Evolutionary conservation across 2,797 vertebrate species (phyloP).

Genomic region (Buceros bicornis): DNA sequence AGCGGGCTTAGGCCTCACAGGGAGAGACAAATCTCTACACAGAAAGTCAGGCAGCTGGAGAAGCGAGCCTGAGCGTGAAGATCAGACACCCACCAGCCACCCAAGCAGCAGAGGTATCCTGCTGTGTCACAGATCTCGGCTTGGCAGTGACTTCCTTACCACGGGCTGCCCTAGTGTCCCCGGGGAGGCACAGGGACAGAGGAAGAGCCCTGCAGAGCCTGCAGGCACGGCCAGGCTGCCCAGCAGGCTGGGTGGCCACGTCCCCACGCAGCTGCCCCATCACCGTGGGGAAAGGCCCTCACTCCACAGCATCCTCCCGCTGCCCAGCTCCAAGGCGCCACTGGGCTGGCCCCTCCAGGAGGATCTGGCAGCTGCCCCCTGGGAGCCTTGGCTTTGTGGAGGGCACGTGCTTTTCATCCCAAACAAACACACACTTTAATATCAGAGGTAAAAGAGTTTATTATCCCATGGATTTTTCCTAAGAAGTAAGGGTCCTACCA

Average conservation of each 20-base stretch:
- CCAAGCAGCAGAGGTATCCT: background rate
- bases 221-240: background rate
- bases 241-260: accelerated
- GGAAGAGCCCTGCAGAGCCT: background rate
- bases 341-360: background rate
- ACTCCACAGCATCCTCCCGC: background rate
- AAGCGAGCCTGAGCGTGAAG: background rate
- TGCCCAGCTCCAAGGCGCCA: background rate
- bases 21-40: background rate
- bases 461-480: conserved; percentile 72
- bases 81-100: background rate
- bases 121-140: background rate
- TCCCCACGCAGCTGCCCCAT: background rate
- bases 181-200: background rate
- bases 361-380: background rate
- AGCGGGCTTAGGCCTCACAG: background rate
- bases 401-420: background rate
- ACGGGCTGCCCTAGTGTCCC: background rate
- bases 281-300: background rate
- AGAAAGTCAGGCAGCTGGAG: background rate
- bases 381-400: accelerated
- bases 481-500: conserved; percentile 71
- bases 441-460: conserved; percentile 79
- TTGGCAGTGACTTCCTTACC: background rate
- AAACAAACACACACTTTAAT: background rate